Conservation (phyloP, 1,140 invertebrate species). For the Sinella curviseta region DNA sequence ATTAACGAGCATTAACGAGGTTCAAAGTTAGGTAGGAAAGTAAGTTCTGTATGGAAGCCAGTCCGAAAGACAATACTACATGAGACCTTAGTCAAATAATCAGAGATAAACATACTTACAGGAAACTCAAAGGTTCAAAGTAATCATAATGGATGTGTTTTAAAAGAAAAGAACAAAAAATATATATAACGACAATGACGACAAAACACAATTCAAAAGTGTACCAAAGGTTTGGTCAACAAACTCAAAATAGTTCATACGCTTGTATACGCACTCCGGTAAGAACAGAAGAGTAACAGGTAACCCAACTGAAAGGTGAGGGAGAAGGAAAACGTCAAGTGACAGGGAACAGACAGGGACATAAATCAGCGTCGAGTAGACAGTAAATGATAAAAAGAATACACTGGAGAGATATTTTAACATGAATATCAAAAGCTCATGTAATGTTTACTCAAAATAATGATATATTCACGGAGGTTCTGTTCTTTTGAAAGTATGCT, state of each 20-base stretch:
- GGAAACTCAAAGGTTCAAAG: neutral
- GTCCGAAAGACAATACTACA: no score
- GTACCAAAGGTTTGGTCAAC: conserved; percentile 13
- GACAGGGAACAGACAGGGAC: conserved; percentile 15
- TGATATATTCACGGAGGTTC: conserved; percentile 9
- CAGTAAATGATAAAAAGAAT: conserved; percentile 21
- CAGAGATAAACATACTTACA: neutral
- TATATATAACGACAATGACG: no score
- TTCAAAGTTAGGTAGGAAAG: neutral
- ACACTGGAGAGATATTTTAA: conserved; percentile 17
- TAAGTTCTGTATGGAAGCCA: no score
- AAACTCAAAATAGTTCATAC: no score
- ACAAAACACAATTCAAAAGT: neutral
- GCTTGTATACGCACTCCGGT: no score
- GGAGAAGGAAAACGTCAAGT: neutral
- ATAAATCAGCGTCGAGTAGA: conserved; percentile 14
- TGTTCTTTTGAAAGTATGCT: conserved; percentile 5
- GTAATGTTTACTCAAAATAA: conserved; percentile 17
- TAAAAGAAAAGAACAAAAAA: neutral
- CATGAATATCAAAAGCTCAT: conserved; percentile 12
- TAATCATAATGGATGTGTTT: neutral
- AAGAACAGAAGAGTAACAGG: no score
- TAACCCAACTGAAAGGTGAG: no score
- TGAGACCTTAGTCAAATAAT: neutral
- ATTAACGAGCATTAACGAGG: conserved; percentile 2